Evolutionary conservation across 2,888 invertebrate genomes (phyloP).

Genomic region (Carabus problematicus): DNA sequence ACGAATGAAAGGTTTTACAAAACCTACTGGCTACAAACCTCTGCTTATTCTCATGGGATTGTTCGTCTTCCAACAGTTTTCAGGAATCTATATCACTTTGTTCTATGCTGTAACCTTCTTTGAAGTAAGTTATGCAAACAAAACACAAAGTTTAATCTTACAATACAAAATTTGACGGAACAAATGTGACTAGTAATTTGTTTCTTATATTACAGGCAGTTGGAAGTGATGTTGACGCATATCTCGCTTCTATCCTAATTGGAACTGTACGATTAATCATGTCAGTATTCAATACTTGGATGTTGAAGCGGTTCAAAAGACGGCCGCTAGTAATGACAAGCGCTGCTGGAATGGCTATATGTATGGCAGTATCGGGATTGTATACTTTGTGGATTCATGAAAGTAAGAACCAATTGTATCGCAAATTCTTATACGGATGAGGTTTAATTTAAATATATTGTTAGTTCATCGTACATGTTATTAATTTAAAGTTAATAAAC

Average conservation of each 20-base stretch:
- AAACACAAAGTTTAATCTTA: no score
- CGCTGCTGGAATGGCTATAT: constrained; percentile 63
- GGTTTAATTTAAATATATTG: no score
- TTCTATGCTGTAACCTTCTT: constrained; percentile 69
- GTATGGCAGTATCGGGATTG: constrained; percentile 65
- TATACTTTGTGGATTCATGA: constrained; percentile 61
- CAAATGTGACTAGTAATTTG: background rate
- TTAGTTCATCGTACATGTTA: no score
- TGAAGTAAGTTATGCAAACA: constrained; percentile 55
- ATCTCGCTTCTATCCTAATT: constrained; percentile 65
- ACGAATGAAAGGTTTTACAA: constrained; percentile 59
- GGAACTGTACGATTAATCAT: constrained; percentile 65
- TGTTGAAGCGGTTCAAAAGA: constrained; percentile 63
- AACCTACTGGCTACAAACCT: constrained; percentile 68
- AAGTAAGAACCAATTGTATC: constrained; percentile 50
- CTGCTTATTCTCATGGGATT: constrained; percentile 63
- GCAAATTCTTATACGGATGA: no score
- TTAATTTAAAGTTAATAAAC: no score
- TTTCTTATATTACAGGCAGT: constrained; percentile 22
- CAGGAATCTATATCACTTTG: constrained; percentile 68
- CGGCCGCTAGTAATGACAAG: constrained; percentile 63
- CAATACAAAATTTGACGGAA: no score
- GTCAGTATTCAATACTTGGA: constrained; percentile 65
- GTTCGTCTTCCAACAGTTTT: constrained; percentile 67
- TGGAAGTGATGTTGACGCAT: constrained; percentile 58